Conservation (phyloP, 2,888 invertebrate genomes). For the Megaustenia siamemsis region DNA sequence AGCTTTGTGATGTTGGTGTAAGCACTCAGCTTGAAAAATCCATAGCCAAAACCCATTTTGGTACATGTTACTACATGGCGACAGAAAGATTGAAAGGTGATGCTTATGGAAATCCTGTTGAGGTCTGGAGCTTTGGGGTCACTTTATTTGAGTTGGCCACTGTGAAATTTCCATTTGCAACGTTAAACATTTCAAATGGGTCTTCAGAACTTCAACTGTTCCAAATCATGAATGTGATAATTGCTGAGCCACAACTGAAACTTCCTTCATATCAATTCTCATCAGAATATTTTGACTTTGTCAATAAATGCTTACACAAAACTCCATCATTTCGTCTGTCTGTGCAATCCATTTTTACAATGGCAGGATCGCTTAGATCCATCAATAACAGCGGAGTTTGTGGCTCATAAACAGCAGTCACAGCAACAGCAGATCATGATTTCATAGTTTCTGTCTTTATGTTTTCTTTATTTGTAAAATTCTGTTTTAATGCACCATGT, state of each 20-base stretch:
- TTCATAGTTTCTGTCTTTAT: slow-evolving; percentile 19
- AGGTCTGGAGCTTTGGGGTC: slow-evolving; percentile 80
- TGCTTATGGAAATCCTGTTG: slow-evolving; percentile 77
- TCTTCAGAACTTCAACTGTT: slow-evolving; percentile 59
- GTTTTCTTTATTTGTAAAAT: background rate
- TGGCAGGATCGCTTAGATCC: slow-evolving; percentile 35
- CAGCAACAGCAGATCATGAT: slow-evolving; percentile 27
- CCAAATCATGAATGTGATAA: slow-evolving; percentile 63
- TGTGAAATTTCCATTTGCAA: slow-evolving; percentile 74
- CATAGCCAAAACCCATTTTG: slow-evolving; percentile 80
- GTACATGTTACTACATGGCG: slow-evolving; percentile 81
- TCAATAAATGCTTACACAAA: slow-evolving; percentile 61
- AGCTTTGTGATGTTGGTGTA: slow-evolving; percentile 80
- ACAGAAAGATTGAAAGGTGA: slow-evolving; percentile 78
- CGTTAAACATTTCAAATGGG: slow-evolving; percentile 35
- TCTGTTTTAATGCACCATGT: background rate
- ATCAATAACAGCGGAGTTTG: slow-evolving; percentile 40
- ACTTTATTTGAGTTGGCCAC: slow-evolving; percentile 77
- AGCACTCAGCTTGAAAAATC: slow-evolving; percentile 79
- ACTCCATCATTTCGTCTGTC: slow-evolving; percentile 34
- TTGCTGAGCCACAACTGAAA: slow-evolving; percentile 64
- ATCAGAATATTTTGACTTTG: slow-evolving; percentile 67
- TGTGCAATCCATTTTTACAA: slow-evolving; percentile 38
- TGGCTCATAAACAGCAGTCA: slow-evolving; percentile 17
- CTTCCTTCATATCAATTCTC: slow-evolving; percentile 66